A percentile compares a stretch with the other conserved stretches of the same genome.
phyloP scores from a whole-genome alignment of 2,113 vertebrate species.

The Casuarius casuarius region DNA sequence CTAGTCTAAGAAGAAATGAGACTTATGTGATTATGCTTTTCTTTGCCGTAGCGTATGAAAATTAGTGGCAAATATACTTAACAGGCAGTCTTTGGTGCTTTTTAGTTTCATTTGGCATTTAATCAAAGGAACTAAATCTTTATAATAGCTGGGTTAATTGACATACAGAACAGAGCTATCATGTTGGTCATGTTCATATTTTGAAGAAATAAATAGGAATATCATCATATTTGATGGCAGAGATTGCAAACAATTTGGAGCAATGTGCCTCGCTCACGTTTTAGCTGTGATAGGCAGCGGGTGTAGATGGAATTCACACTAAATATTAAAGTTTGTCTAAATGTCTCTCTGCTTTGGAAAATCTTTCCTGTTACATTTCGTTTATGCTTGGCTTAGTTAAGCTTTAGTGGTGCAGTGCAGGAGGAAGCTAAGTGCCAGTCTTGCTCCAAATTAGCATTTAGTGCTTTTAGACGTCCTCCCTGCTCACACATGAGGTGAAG shows the following conservation, averaged over 20 bases:
- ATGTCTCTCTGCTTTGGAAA: background rate
- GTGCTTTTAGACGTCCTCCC: background rate
- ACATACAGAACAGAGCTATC: background rate
- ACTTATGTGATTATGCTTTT: background rate
- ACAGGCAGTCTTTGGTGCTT: background rate
- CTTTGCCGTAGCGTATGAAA: background rate
- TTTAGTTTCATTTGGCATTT: background rate
- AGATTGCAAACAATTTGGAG: background rate
- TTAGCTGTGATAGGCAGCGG: background rate
- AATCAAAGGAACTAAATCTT: background rate
- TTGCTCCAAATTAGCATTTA: rapidly evolving
- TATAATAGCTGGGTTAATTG: background rate
- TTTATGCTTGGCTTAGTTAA: background rate
- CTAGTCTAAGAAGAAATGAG: background rate
- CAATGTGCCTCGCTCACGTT: background rate
- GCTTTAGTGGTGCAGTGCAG: no score
- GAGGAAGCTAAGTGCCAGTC: no score
- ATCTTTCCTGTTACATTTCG: background rate
- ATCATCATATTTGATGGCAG: rapidly evolving
- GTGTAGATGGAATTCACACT: background rate
- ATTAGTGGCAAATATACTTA: background rate
- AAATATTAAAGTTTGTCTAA: background rate
- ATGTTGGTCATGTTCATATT: background rate
- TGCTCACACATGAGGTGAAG: rapidly evolving
- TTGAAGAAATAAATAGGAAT: background rate